Evolutionary conservation across 2,888 invertebrate genomes (phyloP), one percentile per base, ranked within the genome.

Genomic region (Meta bourneti): DNA sequence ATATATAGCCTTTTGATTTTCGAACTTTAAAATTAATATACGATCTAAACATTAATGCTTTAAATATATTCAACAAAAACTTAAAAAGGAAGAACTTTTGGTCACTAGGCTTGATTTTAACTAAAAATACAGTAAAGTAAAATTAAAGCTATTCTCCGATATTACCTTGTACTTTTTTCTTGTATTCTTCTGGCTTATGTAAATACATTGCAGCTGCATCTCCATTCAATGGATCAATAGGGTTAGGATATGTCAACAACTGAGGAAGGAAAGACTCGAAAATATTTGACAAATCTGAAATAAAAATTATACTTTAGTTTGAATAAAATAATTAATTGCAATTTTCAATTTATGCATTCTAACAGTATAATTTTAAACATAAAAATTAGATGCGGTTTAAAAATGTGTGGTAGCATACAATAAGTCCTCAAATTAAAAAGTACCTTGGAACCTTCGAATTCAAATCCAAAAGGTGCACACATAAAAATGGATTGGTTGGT

Each of bases 201-300:
- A 99, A 97, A 96, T 99, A 99, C 97, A 99, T 97, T 93, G 99
- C 98, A 94, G 99, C 99, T 93, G 99, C 99, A 96, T 99, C 99
- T 77, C 99, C 99, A 96, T 99, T 99, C 93, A 99, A 96, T 61
- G 99, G 99, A 96, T 99, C 99, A 94, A 99, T 98, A 88, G 99
- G 99, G 96, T 99, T 99, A 80, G 99, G 99, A 96, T 99, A 99
- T 94, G 99, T 99, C 95, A 99, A 96, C 95, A 99, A 96, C 96
- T 99, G 99, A 93, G 99, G 99, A 95, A 99, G 96, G 96, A 99
- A 99, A 94, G 99, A 99, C 96, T 99, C 99, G 96, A 99, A 99
- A 94, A 99, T 99, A 96, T 99, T 99, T 94, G 99, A 98, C 95
- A 99, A 96, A 96, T 99, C 98, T 98, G 96, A 78, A 95, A 95